These are phyloP conservation scores for Odocoileus hemionus DNA, from an alignment of 2,113 vertebrate species.

Conservation along the genomic window DNA sequence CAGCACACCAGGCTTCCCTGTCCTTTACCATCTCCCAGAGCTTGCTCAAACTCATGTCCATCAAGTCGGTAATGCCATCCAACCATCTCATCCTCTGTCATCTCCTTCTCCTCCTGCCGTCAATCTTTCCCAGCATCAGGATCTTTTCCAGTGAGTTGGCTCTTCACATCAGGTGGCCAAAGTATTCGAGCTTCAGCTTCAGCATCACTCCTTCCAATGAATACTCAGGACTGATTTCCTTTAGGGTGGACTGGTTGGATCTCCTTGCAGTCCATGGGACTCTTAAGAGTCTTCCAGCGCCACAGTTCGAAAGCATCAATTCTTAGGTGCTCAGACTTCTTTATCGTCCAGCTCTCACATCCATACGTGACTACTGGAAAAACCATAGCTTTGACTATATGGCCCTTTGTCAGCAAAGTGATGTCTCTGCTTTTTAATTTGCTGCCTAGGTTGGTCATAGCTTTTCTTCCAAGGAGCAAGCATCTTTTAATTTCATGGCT, in stretches of 20 bases:
- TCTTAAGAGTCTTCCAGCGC: neutral
- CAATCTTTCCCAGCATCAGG: neutral
- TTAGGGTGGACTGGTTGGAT: neutral
- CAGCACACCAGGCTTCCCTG: neutral
- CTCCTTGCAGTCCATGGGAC: neutral
- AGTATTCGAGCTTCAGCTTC: neutral
- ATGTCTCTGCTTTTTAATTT: neutral
- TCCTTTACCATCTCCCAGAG: neutral
- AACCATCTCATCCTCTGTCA: neutral
- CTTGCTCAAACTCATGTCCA: neutral
- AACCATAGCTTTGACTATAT: neutral
- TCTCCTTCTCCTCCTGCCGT: neutral
- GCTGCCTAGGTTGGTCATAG: neutral
- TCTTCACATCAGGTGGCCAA: neutral
- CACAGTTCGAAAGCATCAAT: neutral
- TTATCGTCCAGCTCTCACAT: neutral
- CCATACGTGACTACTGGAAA: neutral
- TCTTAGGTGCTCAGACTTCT: neutral
- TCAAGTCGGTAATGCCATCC: neutral
- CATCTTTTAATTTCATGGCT: neutral
- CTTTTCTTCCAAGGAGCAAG: neutral
- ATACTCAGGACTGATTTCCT: neutral
- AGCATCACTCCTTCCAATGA: neutral
- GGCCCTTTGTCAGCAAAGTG: neutral
- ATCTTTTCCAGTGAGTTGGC: neutral